Conservation (phyloP, 2,113 vertebrate species). For the Rhagologus leucostigma region DNA sequence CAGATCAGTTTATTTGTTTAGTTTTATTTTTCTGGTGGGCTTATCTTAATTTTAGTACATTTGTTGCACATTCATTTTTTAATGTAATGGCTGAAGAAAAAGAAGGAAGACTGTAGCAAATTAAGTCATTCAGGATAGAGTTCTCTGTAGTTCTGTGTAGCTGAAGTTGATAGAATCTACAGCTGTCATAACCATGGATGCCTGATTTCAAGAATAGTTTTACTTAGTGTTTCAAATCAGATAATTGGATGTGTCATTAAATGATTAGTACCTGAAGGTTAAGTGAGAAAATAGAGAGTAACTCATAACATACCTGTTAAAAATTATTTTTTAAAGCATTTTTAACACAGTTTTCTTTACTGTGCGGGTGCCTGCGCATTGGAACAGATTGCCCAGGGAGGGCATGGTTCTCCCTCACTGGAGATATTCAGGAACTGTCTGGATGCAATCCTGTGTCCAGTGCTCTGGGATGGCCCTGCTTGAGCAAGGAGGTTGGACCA, state of each 20-base stretch:
- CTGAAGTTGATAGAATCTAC: background rate
- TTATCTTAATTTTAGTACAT: background rate
- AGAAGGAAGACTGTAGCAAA: background rate
- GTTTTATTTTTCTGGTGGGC: background rate
- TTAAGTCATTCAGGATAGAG: background rate
- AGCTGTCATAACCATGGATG: background rate
- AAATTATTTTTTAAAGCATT: background rate
- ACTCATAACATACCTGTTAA: background rate
- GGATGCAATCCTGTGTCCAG: background rate
- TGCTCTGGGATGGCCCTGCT: background rate
- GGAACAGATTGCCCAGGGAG: background rate
- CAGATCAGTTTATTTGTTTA: background rate
- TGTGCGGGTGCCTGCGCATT: background rate
- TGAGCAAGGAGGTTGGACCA: background rate
- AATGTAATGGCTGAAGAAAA: background rate
- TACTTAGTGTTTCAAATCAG: background rate
- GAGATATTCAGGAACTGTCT: background rate
- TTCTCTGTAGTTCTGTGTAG: background rate
- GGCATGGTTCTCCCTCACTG: background rate
- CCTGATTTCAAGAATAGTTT: background rate
- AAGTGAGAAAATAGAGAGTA: background rate
- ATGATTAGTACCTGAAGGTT: background rate
- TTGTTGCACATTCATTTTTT: background rate
- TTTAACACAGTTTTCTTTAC: background rate
- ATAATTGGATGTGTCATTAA: background rate